Percentiles rank a stretch among this genome's conserved stretches.
Evolutionary conservation across 2,113 vertebrate species (phyloP).

Genomic region (Hemichromis elongatus): DNA sequence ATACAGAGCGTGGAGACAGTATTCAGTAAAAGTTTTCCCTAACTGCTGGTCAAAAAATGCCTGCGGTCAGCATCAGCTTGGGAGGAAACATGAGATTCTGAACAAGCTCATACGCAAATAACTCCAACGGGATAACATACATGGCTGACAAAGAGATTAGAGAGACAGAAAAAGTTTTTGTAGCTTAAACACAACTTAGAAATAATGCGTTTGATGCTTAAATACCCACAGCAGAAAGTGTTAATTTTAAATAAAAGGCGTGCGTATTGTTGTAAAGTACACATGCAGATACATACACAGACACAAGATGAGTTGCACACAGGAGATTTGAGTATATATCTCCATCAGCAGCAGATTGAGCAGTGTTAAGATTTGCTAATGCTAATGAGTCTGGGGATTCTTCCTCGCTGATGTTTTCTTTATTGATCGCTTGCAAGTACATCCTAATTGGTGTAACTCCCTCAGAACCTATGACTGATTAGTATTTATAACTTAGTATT

Average conservation of each 20-base stretch:
- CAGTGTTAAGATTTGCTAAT: conserved; percentile 19
- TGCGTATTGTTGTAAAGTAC: conserved; percentile 9
- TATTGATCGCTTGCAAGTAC: conserved; percentile 45
- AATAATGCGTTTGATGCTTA: conserved; percentile 15
- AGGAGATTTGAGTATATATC: conserved; percentile 10
- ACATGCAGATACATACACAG: not conserved
- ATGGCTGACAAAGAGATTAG: conserved; percentile 9
- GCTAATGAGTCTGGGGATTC: conserved; percentile 58
- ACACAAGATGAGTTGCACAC: not conserved
- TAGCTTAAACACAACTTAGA: conserved; percentile 10
- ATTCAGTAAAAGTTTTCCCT: conserved; percentile 49
- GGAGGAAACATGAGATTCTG: conserved; percentile 50
- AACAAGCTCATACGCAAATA: conserved; percentile 43
- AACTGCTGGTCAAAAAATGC: conserved; percentile 47
- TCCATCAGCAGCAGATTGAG: conserved; percentile 51
- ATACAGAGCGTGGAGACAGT: conserved; percentile 29
- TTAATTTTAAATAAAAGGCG: not conserved
- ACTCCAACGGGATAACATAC: not conserved
- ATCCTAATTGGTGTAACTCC: conserved; percentile 45
- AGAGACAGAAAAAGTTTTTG: not conserved
- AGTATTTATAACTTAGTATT: not conserved
- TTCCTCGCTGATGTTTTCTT: conserved; percentile 47
- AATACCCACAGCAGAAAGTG: not conserved
- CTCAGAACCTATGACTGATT: conserved; percentile 29
- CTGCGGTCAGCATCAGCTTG: conserved; percentile 28